Evolutionary conservation across 1,140 invertebrate genomes (phyloP), one percentile per base, ranked within the genome.

Genomic region (Drosophila dunni): DNA sequence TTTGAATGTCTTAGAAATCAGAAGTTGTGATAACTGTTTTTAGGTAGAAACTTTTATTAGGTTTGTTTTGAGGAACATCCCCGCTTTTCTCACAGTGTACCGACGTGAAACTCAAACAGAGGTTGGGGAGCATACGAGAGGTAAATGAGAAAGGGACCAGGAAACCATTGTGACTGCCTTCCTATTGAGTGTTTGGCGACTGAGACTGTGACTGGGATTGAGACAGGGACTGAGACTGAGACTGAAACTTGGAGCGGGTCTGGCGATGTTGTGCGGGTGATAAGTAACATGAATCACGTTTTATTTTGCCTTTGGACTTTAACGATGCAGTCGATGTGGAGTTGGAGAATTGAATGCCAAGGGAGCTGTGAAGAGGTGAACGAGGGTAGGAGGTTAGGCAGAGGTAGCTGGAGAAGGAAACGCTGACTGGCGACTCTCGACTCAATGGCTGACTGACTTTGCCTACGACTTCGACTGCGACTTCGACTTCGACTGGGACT

Each of bases 231-330:
- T 54, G 33, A 10, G 51, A 48, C 53, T 64, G 53, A 51, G 50
- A 9, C 20, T 24, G 33, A 20, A 24, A 17, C 11, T 20, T 34
- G 65, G 17, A 50, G 56, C 57, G 65, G 56, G 46, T 44, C 15
- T 67, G 62, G 62, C 63, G 84, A 88, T 88, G 84, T 70, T 88
- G 83, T 88, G 83, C 83, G 83, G 83, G 83, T 89, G 83, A 88
- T 88, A 88, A 88, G 83, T 89, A 89, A 88, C 84, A 88, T 89
- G 83, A 88, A 88, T 88, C 83, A 88, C 83, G 83, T 88, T 88
- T 88, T 89, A 84, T 89, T 88, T 89, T 89, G 83, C 83, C 83
- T 83, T 78, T 74, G 83, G 84, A 88, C 83, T 88, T 86, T 86
- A 86, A 88, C 83, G 84, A 88, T 88, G 80, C 77, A 80, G 72